These are phyloP conservation scores for Globodera ellingtonae DNA, from an alignment of 1,140 invertebrate genomes.

Conservation along the genomic window DNA sequence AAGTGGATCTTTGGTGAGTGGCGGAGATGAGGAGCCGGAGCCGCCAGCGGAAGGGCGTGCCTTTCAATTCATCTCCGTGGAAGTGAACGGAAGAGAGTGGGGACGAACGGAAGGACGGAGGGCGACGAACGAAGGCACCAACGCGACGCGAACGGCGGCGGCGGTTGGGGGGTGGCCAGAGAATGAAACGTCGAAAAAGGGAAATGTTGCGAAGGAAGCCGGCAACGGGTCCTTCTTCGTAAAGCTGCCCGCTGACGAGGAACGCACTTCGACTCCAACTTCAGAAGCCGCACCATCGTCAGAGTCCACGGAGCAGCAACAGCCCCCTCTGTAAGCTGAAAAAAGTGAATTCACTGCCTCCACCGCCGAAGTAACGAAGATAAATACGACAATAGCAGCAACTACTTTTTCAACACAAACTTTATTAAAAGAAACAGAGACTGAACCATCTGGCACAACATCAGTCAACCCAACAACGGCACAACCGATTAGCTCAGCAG, in stretches of 20 bases:
- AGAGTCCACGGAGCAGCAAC: background rate
- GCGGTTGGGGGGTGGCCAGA: background rate
- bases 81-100: background rate
- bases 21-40: background rate
- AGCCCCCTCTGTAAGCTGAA: background rate
- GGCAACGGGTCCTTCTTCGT: background rate
- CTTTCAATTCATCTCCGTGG: background rate
- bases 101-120: background rate
- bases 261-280: background rate
- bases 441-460: too few species aligned
- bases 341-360: background rate
- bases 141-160: background rate
- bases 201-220: background rate
- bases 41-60: background rate
- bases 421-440: too few species aligned
- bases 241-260: background rate
- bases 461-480: too few species aligned
- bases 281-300: background rate
- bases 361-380: background rate
- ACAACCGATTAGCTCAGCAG: too few species aligned
- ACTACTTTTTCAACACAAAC: background rate
- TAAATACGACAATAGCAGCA: background rate
- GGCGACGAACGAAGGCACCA: background rate
- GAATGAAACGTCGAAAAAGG: background rate
- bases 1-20: background rate